Conservation (phyloP, 2,113 vertebrate species). For the Alosa alosa region DNA sequence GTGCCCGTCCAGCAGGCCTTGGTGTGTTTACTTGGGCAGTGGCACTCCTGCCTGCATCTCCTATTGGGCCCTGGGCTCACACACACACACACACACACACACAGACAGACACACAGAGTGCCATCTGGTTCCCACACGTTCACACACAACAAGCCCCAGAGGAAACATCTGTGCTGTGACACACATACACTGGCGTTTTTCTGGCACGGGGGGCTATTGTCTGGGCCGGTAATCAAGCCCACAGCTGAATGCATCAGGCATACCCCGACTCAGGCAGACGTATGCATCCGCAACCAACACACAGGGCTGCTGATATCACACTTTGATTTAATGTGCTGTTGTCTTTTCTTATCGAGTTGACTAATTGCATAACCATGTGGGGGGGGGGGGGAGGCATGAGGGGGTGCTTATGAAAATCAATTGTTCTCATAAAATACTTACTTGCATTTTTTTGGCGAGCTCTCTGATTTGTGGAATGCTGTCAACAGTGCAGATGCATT, state of each 20-base stretch:
- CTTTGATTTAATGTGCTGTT: slow-evolving; percentile 18
- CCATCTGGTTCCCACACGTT: slow-evolving; percentile 24
- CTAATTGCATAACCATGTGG: slow-evolving; percentile 46
- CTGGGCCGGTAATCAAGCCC: slow-evolving; percentile 13
- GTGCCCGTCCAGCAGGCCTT: neutral
- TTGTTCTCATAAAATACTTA: slow-evolving; percentile 42
- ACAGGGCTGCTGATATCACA: neutral
- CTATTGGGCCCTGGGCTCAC: neutral
- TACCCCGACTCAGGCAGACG: neutral
- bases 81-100: neutral
- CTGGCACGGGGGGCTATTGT: neutral
- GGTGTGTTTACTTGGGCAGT: slow-evolving; percentile 20
- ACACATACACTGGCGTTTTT: neutral
- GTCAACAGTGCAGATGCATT: neutral
- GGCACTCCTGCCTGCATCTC: neutral
- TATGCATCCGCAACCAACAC: neutral
- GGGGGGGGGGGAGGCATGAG: neutral
- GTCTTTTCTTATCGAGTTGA: slow-evolving; percentile 17
- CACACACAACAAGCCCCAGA: slow-evolving; percentile 18
- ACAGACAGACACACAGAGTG: neutral
- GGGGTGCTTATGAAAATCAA: slow-evolving; percentile 16
- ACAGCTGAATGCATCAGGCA: slow-evolving; percentile 16
- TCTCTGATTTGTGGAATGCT: neutral
- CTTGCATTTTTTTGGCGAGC: neutral
- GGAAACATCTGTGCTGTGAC: slow-evolving; percentile 62